Base-by-base conservation (phyloP, 2,113 vertebrate genomes). In the Illadopsis cleaveri region DNA sequence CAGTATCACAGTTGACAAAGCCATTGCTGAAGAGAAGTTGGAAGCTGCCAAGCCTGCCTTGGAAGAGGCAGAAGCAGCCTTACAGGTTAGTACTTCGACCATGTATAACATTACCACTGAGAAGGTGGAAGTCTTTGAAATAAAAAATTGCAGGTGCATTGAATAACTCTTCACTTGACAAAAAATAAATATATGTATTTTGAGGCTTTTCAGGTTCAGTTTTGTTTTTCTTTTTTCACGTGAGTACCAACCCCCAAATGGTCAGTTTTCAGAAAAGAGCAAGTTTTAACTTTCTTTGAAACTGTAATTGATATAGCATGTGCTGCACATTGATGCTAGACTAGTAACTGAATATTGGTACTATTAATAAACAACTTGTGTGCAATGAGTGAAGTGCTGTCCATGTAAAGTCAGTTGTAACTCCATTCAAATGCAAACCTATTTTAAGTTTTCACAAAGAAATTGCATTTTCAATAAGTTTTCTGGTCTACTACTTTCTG, bases 1-100 rank as follows among this genome's bases (percentile, higher is more conserved):
- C 84, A 98, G 98, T 83, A 99, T 99, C 95, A 99, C 99, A 8
- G 98, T 97, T 40, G 99, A 99, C 92, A 99, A 99, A 96, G 99
- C 98, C 58, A 97, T 98, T 5, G 99, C 99, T 18, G 98, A 99
- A 93, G 98, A 98, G 96, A 99, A 99, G 75, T 93, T 99, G 38
- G 98, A 99, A 96, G 98, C 98, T 7, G 99, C 99, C 31, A 98
- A 97, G 27, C 99, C 99, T n/a, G 99, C 99, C 12, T 97, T 99
- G 30, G 97, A 99, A 88, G 99, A 99, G 73, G 99, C 99, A 33
- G 99, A 99, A 93, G 98, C 98, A 54, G 99, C 99, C 7, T 96
- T 99, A 90, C 98, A 99, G 98, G 99, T 99, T 56, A 80, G 86
- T 90, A n/a, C 31, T 31, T 44, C 20, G 24, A 11, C 11, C 24